These are phyloP conservation scores for Crocuta crocuta DNA, from an alignment of 2,113 vertebrate species.

Conservation along the genomic window DNA sequence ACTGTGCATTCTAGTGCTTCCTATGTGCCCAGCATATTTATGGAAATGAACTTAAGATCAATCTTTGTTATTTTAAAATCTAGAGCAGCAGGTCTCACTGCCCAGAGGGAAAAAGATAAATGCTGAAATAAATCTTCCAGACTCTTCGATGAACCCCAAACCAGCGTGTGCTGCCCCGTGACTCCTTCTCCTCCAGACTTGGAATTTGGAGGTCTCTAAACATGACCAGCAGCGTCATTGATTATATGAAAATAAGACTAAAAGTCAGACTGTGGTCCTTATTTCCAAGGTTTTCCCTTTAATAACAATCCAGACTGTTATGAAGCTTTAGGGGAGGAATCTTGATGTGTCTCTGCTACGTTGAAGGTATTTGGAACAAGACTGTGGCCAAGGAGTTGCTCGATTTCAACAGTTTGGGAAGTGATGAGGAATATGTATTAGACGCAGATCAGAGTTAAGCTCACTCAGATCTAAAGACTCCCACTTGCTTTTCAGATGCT, in stretches of 20 bases:
- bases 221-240: background rate
- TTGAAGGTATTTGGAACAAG: background rate
- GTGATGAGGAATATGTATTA: background rate
- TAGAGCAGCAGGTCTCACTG: conserved; percentile 50
- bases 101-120: conserved; percentile 18
- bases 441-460: too few relatives aligned
- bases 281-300: background rate
- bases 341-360: background rate
- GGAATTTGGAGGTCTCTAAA: background rate
- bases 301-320: background rate
- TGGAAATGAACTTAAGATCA: conserved; percentile 73
- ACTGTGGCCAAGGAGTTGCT: background rate
- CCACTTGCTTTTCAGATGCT: background rate
- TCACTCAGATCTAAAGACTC: background rate
- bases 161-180: fast-evolving
- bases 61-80: conserved; percentile 72
- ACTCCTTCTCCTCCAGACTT: background rate
- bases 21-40: conserved; percentile 7
- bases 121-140: conserved; percentile 34
- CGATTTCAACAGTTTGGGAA: background rate
- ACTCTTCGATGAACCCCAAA: background rate
- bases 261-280: background rate
- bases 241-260: background rate
- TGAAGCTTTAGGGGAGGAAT: background rate
- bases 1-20: background rate